phyloP scores from a whole-genome alignment of 2,888 invertebrate genomes.

The Drosophila merina region DNA sequence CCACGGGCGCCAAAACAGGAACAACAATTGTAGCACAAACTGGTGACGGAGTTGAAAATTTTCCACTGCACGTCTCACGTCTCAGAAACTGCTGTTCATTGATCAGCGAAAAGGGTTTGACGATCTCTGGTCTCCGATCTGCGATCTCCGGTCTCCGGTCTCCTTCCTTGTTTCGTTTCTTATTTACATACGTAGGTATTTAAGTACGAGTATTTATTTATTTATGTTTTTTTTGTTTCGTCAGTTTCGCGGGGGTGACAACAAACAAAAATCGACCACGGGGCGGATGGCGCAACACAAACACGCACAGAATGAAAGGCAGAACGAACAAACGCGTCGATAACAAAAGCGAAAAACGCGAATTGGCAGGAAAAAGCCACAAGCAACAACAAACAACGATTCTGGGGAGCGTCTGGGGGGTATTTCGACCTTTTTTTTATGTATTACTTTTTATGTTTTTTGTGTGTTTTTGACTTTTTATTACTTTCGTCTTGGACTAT shows the following conservation, averaged over 20 bases:
- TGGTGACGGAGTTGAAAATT: slow-evolving; percentile 56
- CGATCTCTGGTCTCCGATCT: neutral
- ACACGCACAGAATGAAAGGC: slow-evolving; percentile 26
- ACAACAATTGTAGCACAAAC: slow-evolving; percentile 15
- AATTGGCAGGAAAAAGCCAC: slow-evolving; percentile 44
- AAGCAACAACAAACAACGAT: slow-evolving; percentile 32
- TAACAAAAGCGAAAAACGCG: slow-evolving; percentile 56
- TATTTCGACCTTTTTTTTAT: slow-evolving; percentile 27
- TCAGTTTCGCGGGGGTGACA: slow-evolving; percentile 27
- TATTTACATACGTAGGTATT: neutral
- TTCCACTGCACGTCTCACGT: slow-evolving; percentile 54
- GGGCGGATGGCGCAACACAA: slow-evolving; percentile 35
- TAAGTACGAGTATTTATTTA: neutral
- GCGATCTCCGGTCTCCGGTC: neutral
- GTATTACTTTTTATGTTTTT: slow-evolving; percentile 42
- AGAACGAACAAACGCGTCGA: slow-evolving; percentile 54
- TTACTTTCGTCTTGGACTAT: slow-evolving; percentile 55
- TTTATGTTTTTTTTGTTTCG: neutral
- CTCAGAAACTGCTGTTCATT: slow-evolving; percentile 43
- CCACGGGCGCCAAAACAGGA: slow-evolving; percentile 31
- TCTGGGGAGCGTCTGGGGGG: slow-evolving; percentile 10
- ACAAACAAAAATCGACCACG: slow-evolving; percentile 25
- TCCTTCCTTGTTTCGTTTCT: neutral
- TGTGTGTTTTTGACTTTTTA: slow-evolving; percentile 45
- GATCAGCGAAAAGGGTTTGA: slow-evolving; percentile 41